A percentile compares a stretch with the other conserved stretches of the same genome.
phyloP scores from a whole-genome alignment of 2,888 invertebrate genomes.

The Allolobophora icterica region DNA sequence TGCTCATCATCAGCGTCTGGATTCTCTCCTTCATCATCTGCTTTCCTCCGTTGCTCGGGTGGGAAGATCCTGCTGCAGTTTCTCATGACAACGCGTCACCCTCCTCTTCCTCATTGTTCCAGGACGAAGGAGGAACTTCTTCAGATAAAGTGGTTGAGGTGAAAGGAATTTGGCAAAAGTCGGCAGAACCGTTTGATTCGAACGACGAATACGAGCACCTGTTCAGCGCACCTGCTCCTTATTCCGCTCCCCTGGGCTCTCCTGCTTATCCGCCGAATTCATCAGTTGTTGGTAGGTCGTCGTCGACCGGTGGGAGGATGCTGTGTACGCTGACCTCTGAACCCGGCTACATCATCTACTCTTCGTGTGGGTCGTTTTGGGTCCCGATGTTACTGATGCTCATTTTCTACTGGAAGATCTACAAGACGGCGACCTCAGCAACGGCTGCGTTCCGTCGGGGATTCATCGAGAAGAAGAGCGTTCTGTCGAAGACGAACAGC shows the following conservation, averaged over 20 bases:
- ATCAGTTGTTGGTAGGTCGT: not conserved
- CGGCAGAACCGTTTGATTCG: constrained; percentile 10
- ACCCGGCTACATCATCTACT: constrained; percentile 91
- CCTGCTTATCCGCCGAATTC: not conserved
- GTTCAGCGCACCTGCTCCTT: not conserved
- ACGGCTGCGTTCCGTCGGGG: constrained; percentile 60
- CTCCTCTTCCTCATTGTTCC: not conserved
- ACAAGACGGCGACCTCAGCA: constrained; percentile 78
- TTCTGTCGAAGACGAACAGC: not conserved
- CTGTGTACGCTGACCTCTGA: constrained; percentile 55
- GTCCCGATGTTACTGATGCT: constrained; percentile 97
- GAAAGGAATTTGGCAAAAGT: not conserved
- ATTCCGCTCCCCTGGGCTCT: not conserved
- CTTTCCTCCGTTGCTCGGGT: constrained; percentile 91
- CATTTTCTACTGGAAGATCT: constrained; percentile 97
- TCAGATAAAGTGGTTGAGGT: not conserved
- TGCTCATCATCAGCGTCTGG: constrained; percentile 89
- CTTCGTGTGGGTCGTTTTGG: constrained; percentile 96
- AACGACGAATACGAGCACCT: not conserved
- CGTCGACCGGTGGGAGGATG: not conserved
- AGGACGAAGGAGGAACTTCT: not conserved
- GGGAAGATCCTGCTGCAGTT: constrained; percentile 71
- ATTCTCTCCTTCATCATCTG: constrained; percentile 93
- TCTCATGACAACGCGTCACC: not conserved
- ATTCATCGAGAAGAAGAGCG: constrained; percentile 51